Conservation (phyloP, 2,888 invertebrate species). For the Salticus scenicus region DNA sequence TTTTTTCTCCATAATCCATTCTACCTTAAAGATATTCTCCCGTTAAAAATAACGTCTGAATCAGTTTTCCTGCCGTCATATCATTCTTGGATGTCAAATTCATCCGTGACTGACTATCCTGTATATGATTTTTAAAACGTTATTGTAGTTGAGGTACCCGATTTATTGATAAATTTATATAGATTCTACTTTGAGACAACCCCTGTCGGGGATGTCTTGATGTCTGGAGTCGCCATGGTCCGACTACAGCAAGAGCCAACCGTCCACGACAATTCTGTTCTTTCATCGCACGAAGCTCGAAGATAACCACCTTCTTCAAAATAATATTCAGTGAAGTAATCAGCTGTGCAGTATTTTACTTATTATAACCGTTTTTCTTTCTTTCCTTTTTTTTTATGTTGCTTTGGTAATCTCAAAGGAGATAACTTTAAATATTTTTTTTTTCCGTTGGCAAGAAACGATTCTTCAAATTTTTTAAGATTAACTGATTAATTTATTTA, state of each 20-base stretch:
- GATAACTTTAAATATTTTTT: too few relatives aligned
- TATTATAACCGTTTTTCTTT: conserved; percentile 12
- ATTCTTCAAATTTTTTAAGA: too few relatives aligned
- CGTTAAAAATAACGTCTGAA: too few relatives aligned
- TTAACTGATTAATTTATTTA: too few relatives aligned
- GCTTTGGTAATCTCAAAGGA: too few relatives aligned
- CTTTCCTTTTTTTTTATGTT: too few relatives aligned
- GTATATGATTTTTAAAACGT: not conserved
- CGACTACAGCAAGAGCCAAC: conserved; percentile 47
- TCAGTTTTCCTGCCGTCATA: too few relatives aligned
- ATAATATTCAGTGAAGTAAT: conserved; percentile 56
- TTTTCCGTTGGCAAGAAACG: too few relatives aligned
- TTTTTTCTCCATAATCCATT: too few relatives aligned
- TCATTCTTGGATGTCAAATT: too few relatives aligned
- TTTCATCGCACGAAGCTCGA: conserved; percentile 44
- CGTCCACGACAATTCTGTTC: conserved; percentile 46
- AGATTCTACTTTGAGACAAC: conserved; percentile 23
- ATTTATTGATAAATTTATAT: not conserved
- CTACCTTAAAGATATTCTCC: too few relatives aligned
- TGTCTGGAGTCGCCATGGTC: conserved; percentile 45
- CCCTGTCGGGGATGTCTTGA: conserved; percentile 30
- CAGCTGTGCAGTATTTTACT: conserved; percentile 38
- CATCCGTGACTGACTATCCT: not conserved
- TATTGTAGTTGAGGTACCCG: not conserved
- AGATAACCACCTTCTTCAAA: conserved; percentile 56